Percentiles rank a stretch among this genome's conserved stretches.
These are phyloP conservation scores for Fabriciana adippe DNA, from an alignment of 2,888 invertebrate genomes.

Conservation along the genomic window DNA sequence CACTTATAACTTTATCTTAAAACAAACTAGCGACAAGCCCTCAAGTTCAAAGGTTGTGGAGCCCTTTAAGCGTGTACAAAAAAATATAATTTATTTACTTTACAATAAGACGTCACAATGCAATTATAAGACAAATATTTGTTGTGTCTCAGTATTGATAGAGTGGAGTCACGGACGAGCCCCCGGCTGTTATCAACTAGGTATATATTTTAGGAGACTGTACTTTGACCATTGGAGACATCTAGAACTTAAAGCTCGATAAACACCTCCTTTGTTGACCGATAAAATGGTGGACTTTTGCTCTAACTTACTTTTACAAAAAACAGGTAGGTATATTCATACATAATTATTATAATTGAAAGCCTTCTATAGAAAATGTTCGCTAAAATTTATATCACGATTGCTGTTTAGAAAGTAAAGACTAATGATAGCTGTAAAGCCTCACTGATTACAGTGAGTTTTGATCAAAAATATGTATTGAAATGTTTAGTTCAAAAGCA, in stretches of 20 bases:
- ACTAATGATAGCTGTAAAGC: too few species aligned
- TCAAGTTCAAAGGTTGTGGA: conserved; percentile 52
- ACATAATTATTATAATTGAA: too few species aligned
- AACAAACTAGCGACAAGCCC: conserved; percentile 36
- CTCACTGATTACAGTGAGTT: too few species aligned
- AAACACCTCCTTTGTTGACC: neutral
- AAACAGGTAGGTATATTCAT: too few species aligned
- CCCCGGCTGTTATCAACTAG: conserved; percentile 65
- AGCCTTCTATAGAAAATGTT: too few species aligned
- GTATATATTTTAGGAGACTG: conserved; percentile 30
- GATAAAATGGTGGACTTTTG: too few species aligned
- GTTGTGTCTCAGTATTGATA: conserved; percentile 65
- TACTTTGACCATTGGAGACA: conserved; percentile 32
- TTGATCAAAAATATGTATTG: too few species aligned
- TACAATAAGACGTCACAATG: conserved; percentile 63
- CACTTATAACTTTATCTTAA: conserved; percentile 23
- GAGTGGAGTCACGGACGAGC: conserved; percentile 80
- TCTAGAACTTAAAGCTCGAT: conserved; percentile 12
- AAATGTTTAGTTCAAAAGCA: too few species aligned
- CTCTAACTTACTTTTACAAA: too few species aligned
- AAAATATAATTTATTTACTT: conserved; percentile 41
- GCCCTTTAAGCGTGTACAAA: conserved; percentile 45
- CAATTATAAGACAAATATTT: conserved; percentile 66
- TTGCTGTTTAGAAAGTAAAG: too few species aligned
- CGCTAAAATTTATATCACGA: too few species aligned